phyloP scores from a whole-genome alignment of 2,113 vertebrate species.

The Loxodonta africana region DNA sequence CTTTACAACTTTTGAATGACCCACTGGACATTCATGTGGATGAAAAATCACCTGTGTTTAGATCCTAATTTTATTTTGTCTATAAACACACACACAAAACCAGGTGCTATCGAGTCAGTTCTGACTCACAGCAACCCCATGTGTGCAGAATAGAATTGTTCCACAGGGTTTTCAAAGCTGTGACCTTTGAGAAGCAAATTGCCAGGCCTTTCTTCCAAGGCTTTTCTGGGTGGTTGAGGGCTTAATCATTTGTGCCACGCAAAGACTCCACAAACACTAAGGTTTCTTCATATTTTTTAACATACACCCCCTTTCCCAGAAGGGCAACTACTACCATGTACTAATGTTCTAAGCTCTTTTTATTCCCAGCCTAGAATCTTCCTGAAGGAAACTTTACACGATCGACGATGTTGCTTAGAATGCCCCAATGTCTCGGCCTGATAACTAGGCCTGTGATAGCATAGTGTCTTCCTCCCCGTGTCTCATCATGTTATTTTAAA shows the following conservation, averaged over 20 bases:
- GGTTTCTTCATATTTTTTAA: neutral
- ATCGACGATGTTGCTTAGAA: too few species aligned
- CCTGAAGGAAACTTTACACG: too few species aligned
- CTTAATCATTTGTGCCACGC: too few species aligned
- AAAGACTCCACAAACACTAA: neutral
- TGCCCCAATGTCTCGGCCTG: too few species aligned
- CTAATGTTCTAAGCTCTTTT: neutral
- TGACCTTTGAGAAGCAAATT: neutral
- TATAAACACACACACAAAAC: neutral
- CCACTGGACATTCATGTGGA: neutral
- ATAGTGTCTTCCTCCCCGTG: too few species aligned
- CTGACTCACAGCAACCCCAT: neutral
- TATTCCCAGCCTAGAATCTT: too few species aligned
- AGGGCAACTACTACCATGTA: neutral
- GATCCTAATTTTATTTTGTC: slow-evolving; percentile 5
- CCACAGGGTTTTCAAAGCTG: neutral
- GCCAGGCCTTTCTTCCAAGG: neutral
- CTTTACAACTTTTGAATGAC: neutral
- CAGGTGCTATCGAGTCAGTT: neutral
- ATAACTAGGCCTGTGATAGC: too few species aligned
- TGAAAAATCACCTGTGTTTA: neutral
- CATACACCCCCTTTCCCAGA: neutral
- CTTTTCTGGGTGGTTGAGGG: neutral
- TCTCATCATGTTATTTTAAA: too few species aligned
- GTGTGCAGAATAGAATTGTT: neutral